A percentile compares a stretch with the other conserved stretches of the same genome.
These are phyloP conservation scores for Notolepis coatsorum DNA, from an alignment of 2,797 vertebrate species.

Conservation along the genomic window DNA sequence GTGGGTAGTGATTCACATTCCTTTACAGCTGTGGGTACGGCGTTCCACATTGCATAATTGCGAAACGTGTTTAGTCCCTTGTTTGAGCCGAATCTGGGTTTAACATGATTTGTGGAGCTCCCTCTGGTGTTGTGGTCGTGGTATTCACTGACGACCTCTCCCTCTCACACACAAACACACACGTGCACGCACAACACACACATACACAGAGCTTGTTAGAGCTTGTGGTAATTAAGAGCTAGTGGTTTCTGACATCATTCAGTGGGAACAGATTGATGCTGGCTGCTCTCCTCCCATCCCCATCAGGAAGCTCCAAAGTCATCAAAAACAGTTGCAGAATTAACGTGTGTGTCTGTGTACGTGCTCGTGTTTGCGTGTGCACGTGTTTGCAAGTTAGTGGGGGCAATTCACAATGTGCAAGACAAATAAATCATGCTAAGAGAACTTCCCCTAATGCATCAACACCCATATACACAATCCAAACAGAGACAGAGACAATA, in stretches of 20 bases:
- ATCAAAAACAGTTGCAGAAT: not conserved
- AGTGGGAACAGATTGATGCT: conserved; percentile 42
- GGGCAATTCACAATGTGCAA: conserved; percentile 16
- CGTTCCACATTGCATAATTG: no score
- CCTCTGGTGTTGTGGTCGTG: no score
- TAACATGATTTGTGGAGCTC: no score
- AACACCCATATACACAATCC: conserved; percentile 9
- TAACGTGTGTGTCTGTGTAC: not conserved
- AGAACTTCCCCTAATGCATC: conserved; percentile 14
- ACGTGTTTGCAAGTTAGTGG: conserved; percentile 10
- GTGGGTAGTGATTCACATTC: no score
- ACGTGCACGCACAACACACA: conserved; percentile 4
- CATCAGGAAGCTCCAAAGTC: not conserved
- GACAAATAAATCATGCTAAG: conserved; percentile 22
- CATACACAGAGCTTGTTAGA: not conserved
- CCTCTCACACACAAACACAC: not conserved
- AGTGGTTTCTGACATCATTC: conserved; percentile 28
- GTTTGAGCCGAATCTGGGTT: no score
- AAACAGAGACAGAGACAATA: conserved; percentile 24
- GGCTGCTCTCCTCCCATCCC: conserved; percentile 28
- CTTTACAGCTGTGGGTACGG: no score
- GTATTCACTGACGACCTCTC: no score
- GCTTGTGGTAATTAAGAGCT: conserved; percentile 39
- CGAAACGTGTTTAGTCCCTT: no score
- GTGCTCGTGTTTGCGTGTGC: conserved; percentile 12